Evolutionary conservation across 2,888 invertebrate genomes (phyloP).

Genomic region (Vanessa cardui): DNA sequence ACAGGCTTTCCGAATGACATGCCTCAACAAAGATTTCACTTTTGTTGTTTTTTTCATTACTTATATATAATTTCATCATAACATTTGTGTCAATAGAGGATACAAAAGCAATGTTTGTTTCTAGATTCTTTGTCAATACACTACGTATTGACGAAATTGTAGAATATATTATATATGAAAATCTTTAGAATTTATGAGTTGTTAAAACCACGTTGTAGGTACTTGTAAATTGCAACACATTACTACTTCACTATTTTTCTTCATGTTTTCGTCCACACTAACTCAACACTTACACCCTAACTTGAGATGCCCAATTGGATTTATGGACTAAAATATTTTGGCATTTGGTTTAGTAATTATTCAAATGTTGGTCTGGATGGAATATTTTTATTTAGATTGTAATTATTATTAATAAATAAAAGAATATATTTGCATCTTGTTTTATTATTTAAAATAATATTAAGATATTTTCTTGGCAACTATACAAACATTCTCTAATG

Average conservation of each 20-base stretch:
- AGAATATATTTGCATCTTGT: slow-evolving; percentile 67
- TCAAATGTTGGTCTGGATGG: slow-evolving; percentile 52
- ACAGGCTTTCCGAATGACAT: too few species aligned
- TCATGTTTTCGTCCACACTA: not conserved
- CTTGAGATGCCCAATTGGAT: too few species aligned
- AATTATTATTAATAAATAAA: slow-evolving; percentile 64
- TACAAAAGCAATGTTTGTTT: not conserved
- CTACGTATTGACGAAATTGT: not conserved
- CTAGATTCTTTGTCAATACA: not conserved
- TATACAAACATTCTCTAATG: slow-evolving; percentile 91
- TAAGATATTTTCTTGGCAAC: slow-evolving; percentile 74
- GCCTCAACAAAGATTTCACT: too few species aligned
- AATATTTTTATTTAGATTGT: slow-evolving; percentile 58
- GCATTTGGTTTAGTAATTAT: slow-evolving; percentile 41
- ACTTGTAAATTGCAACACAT: not conserved
- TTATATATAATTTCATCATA: too few species aligned
- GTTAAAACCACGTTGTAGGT: not conserved
- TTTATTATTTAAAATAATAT: slow-evolving; percentile 47
- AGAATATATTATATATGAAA: not conserved
- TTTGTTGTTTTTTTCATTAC: too few species aligned
- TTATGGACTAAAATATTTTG: slow-evolving; percentile 4
- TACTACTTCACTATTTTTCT: not conserved
- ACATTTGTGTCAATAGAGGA: too few species aligned
- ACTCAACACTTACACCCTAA: too few species aligned
- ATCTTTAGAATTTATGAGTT: not conserved